A percentile compares a stretch with the other conserved stretches of the same genome.
Conservation (phyloP, 2,888 invertebrate species). For the Calliphora vomitoria region DNA sequence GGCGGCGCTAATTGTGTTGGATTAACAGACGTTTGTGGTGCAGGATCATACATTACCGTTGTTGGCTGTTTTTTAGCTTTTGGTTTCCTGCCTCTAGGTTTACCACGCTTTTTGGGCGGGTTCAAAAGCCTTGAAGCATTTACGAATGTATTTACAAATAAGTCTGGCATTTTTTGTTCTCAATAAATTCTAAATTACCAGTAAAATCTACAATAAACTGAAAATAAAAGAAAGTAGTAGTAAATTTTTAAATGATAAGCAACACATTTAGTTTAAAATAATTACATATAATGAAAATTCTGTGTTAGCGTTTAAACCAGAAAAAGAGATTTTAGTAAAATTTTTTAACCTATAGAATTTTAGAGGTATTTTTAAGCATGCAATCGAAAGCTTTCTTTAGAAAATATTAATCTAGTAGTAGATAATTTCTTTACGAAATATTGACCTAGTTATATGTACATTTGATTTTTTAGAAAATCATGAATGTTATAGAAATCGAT, state of each 20-base stretch:
- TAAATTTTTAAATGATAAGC: not conserved
- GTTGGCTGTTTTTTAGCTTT: conserved; percentile 63
- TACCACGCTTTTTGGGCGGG: conserved; percentile 72
- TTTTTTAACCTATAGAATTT: too few relatives aligned
- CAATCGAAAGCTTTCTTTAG: too few relatives aligned
- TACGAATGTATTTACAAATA: conserved; percentile 73
- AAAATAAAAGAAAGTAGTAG: conserved; percentile 46
- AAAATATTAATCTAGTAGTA: too few relatives aligned
- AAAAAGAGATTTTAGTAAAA: too few relatives aligned
- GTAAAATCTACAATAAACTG: conserved; percentile 59
- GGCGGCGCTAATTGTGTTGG: conserved; percentile 40
- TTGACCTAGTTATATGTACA: too few relatives aligned
- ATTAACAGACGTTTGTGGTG: conserved; percentile 44
- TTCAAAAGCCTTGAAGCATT: conserved; percentile 72
- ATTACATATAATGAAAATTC: too few relatives aligned
- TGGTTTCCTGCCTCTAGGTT: conserved; percentile 71
- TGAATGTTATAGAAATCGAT: too few relatives aligned
- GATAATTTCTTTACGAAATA: too few relatives aligned
- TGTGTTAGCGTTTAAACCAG: too few relatives aligned
- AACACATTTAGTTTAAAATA: too few relatives aligned
- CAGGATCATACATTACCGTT: conserved; percentile 68
- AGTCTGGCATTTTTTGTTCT: conserved; percentile 69
- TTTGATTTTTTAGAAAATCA: too few relatives aligned
- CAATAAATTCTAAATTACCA: conserved; percentile 50
- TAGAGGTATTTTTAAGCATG: too few relatives aligned